Percentiles rank a stretch among this genome's conserved stretches.
phyloP scores from a whole-genome alignment of 2,113 vertebrate species.

The Seriola aureovittata region DNA sequence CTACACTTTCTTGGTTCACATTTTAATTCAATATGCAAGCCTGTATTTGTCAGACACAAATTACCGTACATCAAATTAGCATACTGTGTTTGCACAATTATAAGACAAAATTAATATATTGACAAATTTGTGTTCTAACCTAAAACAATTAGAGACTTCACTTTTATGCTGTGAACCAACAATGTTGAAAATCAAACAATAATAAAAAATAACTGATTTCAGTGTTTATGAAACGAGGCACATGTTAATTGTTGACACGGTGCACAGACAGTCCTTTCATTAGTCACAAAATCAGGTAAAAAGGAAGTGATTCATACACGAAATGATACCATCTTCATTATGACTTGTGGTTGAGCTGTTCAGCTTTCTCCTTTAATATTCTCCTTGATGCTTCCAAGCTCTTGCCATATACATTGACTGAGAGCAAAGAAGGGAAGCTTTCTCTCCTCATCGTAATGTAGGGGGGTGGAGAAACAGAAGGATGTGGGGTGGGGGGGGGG shows the following conservation, averaged over 20 bases:
- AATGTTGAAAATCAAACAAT: not conserved
- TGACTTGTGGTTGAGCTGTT: constrained; percentile 12
- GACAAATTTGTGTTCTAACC: not conserved
- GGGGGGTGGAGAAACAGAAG: constrained; percentile 72
- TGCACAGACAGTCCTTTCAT: not conserved
- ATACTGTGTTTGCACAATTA: not conserved
- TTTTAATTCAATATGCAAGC: constrained; percentile 2
- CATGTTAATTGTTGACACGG: constrained; percentile 14
- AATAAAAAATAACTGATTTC: not conserved
- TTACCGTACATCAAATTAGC: not conserved
- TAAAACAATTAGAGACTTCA: not conserved
- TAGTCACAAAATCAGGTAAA: constrained; percentile 20
- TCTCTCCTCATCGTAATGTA: constrained; percentile 52
- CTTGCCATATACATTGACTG: constrained; percentile 56
- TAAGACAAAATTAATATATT: not conserved
- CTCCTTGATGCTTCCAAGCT: constrained; percentile 68
- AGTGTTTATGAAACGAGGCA: not conserved
- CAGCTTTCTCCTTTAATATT: constrained; percentile 63
- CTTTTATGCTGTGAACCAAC: not conserved
- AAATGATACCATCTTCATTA: constrained; percentile 26
- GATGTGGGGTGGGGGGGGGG: constrained; percentile 38
- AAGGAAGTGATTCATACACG: constrained; percentile 27
- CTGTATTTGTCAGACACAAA: not conserved
- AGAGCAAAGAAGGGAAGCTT: constrained; percentile 68
- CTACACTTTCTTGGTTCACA: not conserved